Conservation (phyloP, 2,113 vertebrate genomes). For the Oenanthe melanoleuca region DNA sequence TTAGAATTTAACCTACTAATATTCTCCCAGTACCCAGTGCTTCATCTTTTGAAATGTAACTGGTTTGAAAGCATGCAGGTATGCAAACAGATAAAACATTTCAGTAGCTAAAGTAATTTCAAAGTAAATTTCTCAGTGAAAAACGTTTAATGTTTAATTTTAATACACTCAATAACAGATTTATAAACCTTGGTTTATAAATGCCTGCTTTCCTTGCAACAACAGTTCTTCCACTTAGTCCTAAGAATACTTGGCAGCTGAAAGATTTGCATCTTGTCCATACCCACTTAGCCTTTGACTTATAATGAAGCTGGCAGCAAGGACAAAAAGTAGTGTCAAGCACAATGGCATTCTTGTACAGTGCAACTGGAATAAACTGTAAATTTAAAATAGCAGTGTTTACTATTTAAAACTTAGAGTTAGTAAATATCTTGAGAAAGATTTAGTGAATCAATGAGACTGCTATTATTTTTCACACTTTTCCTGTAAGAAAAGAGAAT, state of each 20-base stretch:
- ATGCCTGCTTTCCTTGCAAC: not conserved
- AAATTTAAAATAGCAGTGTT: not conserved
- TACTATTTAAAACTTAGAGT: not conserved
- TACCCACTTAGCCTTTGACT: not conserved
- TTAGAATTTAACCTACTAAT: not conserved
- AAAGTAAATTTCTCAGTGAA: not conserved
- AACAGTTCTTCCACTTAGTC: not conserved
- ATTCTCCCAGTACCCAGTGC: not conserved
- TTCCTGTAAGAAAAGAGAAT: not conserved
- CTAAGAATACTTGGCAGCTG: not conserved
- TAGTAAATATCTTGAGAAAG: not conserved
- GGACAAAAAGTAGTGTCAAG: not conserved
- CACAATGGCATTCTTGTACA: not conserved
- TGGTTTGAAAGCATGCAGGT: not conserved
- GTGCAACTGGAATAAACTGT: not conserved
- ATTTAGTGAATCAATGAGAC: not conserved
- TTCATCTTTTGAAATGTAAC: not conserved
- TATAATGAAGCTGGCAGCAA: not conserved
- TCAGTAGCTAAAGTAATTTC: not conserved
- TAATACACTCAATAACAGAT: not conserved
- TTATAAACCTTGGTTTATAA: not conserved
- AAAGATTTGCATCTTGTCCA: not conserved
- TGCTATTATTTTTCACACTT: not conserved
- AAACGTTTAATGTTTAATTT: not conserved
- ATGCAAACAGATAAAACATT: not conserved